A percentile compares a stretch with the other conserved stretches of the same genome.
These are phyloP conservation scores for Caenorhabditis remanei DNA, from an alignment of 1,140 invertebrate genomes.

Conservation along the genomic window DNA sequence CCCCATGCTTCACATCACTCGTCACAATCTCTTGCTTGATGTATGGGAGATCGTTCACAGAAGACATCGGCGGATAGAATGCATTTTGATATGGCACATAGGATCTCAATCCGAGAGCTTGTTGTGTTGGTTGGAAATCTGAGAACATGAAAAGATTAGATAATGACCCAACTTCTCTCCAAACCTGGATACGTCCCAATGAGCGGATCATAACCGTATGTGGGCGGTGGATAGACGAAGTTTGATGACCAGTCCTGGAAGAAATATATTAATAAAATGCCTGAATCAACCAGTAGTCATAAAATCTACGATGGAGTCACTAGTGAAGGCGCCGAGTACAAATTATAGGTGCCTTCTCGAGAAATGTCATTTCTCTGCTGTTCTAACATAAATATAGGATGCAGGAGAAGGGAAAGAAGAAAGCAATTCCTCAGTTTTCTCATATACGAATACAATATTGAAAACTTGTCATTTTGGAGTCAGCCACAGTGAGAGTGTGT, in stretches of 20 bases:
- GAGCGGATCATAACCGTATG: conserved; percentile 31
- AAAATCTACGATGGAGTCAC: not conserved
- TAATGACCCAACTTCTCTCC: no score
- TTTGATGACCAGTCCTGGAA: not conserved
- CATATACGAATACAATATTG: no score
- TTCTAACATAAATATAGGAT: no score
- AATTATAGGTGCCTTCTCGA: no score
- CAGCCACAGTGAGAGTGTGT: no score
- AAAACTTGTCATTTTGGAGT: no score
- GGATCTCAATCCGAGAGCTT: not conserved
- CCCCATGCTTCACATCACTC: not conserved
- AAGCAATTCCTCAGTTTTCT: no score
- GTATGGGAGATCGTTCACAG: not conserved
- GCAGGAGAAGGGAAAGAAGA: no score
- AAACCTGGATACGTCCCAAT: conserved; percentile 22
- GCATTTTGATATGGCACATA: not conserved
- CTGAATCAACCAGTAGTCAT: not conserved
- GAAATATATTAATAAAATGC: no score
- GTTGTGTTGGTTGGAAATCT: conserved; percentile 24
- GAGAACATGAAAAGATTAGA: not conserved
- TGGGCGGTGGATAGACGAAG: not conserved
- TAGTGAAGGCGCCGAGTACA: no score
- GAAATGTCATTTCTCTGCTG: no score
- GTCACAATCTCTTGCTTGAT: not conserved
- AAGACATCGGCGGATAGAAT: not conserved